Conservation (phyloP, 2,113 vertebrate species). For the Oncorhynchus keta region DNA sequence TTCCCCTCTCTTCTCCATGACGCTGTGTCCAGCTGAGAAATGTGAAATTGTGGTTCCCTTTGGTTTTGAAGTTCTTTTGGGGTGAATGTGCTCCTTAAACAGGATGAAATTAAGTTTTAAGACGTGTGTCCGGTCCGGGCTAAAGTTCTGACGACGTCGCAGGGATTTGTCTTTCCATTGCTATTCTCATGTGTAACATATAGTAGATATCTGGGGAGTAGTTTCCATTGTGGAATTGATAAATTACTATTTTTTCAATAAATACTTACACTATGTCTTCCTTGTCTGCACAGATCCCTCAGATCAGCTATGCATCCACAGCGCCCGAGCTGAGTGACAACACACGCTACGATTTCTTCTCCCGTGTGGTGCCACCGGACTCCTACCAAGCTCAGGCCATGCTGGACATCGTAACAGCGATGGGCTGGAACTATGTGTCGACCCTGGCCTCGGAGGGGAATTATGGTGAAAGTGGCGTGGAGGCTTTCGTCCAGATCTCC, state of each 20-base stretch:
- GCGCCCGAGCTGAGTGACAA: constrained; percentile 81
- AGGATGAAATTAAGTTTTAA: too few relatives aligned
- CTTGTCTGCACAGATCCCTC: constrained; percentile 82
- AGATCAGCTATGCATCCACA: constrained; percentile 91
- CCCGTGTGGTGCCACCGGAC: constrained; percentile 52
- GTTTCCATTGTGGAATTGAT: too few relatives aligned
- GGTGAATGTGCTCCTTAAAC: too few relatives aligned
- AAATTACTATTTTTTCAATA: too few relatives aligned
- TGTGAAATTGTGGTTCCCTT: neutral
- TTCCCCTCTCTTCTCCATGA: neutral
- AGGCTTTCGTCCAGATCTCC: constrained; percentile 78
- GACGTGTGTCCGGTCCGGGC: too few relatives aligned
- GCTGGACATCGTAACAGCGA: constrained; percentile 77
- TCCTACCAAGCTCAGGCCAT: constrained; percentile 82
- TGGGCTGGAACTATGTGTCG: constrained; percentile 82
- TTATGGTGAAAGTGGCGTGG: constrained; percentile 80
- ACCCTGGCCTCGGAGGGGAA: constrained; percentile 79
- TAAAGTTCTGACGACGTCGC: too few relatives aligned
- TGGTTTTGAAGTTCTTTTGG: neutral
- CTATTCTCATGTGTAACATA: too few relatives aligned
- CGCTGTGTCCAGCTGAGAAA: neutral
- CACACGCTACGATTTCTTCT: constrained; percentile 74
- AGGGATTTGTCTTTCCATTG: too few relatives aligned
- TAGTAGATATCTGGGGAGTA: too few relatives aligned
- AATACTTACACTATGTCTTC: too few relatives aligned